Conservation (phyloP, 2,113 vertebrate genomes). For the Cichladusa arquata region DNA sequence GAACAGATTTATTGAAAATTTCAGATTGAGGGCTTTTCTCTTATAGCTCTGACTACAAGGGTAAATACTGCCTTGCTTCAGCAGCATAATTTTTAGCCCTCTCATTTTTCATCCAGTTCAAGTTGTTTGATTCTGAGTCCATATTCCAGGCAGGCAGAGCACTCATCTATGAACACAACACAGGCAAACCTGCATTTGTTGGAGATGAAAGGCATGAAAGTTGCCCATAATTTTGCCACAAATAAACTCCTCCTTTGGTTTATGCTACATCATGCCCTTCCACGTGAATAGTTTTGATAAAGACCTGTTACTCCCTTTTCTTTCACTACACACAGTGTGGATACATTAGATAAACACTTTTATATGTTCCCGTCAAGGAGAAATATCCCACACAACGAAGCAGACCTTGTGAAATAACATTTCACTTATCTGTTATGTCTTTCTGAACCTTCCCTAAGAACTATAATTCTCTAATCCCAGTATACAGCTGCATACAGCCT, state of each 20-base stretch:
- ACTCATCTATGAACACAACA: background rate
- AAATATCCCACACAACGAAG: slow-evolving; percentile 49
- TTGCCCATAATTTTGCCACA: slow-evolving; percentile 49
- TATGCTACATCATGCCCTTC: slow-evolving; percentile 16
- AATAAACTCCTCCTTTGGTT: slow-evolving; percentile 49
- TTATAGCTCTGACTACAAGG: slow-evolving; percentile 11
- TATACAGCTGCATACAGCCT: background rate
- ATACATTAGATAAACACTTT: slow-evolving; percentile 63
- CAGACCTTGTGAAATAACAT: slow-evolving; percentile 57
- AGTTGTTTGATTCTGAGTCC: slow-evolving; percentile 48
- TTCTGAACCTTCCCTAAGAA: slow-evolving; percentile 35
- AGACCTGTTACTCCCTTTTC: slow-evolving; percentile 55
- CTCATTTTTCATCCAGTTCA: slow-evolving; percentile 36
- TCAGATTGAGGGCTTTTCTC: slow-evolving; percentile 1
- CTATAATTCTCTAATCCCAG: background rate
- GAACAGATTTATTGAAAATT: slow-evolving; percentile 17
- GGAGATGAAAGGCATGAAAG: slow-evolving; percentile 38
- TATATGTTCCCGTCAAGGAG: slow-evolving; percentile 49
- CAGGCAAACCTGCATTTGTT: background rate
- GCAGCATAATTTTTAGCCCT: background rate
- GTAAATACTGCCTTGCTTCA: slow-evolving; percentile 40
- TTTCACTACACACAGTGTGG: slow-evolving; percentile 53
- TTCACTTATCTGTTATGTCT: slow-evolving; percentile 51
- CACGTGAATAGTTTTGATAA: slow-evolving; percentile 61
- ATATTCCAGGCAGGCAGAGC: slow-evolving; percentile 5